phyloP scores from a whole-genome alignment of 2,888 invertebrate genomes.

The Plusia festucae region DNA sequence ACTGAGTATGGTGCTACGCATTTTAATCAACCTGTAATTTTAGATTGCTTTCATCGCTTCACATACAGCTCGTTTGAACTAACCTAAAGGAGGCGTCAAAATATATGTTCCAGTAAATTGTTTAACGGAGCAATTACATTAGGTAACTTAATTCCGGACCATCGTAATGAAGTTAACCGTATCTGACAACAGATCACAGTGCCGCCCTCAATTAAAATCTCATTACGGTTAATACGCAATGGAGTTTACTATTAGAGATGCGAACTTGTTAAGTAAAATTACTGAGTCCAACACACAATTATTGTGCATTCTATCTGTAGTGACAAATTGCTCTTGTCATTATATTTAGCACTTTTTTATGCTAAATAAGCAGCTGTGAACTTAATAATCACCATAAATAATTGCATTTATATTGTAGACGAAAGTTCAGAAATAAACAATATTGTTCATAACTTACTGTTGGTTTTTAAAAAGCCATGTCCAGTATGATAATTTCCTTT shows the following conservation, averaged over 20 bases:
- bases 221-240: constrained; percentile 76
- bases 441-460: too few species aligned
- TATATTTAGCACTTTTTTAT: background rate
- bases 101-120: constrained; percentile 23
- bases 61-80: too few species aligned
- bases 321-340: constrained; percentile 17
- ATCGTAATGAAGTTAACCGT: constrained; percentile 82
- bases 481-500: too few species aligned
- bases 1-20: too few species aligned
- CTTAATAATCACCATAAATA: too few species aligned
- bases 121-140: constrained; percentile 80
- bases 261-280: constrained; percentile 58
- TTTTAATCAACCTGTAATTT: too few species aligned
- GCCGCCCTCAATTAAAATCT: constrained; percentile 87
- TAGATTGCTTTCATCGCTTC: too few species aligned
- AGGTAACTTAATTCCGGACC: constrained; percentile 80
- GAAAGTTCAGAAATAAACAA: too few species aligned
- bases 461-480: too few species aligned
- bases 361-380: background rate
- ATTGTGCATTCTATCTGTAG: constrained; percentile 22
- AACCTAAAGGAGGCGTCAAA: background rate
- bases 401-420: too few species aligned
- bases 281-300: constrained; percentile 11
- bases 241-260: constrained; percentile 62
- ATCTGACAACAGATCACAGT: constrained; percentile 77